Evolutionary conservation across 2,888 invertebrate genomes (phyloP), one percentile per base, ranked within the genome.

Genomic region (Diplolepis rosae): DNA sequence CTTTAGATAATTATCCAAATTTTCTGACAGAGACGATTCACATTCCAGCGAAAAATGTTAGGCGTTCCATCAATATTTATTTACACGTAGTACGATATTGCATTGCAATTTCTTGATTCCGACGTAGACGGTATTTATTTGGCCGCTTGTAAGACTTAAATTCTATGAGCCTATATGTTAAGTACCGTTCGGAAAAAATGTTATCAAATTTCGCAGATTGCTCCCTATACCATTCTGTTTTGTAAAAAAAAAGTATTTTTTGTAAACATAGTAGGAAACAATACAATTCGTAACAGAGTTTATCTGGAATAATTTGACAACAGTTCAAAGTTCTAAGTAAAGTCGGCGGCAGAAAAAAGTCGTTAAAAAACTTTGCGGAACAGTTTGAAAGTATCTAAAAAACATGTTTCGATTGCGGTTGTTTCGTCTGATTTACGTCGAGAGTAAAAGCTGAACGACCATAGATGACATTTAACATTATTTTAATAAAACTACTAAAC

Each of bases 401-500:
- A 24, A 56, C 39, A 24, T 35, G 35, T 61, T 61, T 61, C 39
- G 61, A 61, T 35, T 61, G 22, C 11, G 48, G 22, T 13, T 35
- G 3, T 18, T 30, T n/a, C n/a, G n/a, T 42, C 27, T 30, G 28
- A 30, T 61, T 24, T 61, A 61, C 61, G 24, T 61, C 1, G 27
- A 27, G 24, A 39, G 61, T 61, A 39, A 39, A 61, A 61, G n/a
- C n/a, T 39, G 39, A 61, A 61, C 27, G 61, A 61, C 61, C 61
- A 61, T 42, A 27, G 27, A 9, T 61, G 39, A 78, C 81, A 77
- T 82, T 84, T 82, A 81, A 81, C 80, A 82, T 82, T 82, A 83
- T 82, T 78, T 79, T 76, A 70, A 78, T 79, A 77, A 74, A 78
- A 78, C 76, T 79, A 77, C 77, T 80, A 75, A 61, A 75, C 72